A percentile compares a stretch with the other conserved stretches of the same genome.
Conservation (phyloP, 1,140 invertebrate genomes). For the Plutomurus gul region DNA sequence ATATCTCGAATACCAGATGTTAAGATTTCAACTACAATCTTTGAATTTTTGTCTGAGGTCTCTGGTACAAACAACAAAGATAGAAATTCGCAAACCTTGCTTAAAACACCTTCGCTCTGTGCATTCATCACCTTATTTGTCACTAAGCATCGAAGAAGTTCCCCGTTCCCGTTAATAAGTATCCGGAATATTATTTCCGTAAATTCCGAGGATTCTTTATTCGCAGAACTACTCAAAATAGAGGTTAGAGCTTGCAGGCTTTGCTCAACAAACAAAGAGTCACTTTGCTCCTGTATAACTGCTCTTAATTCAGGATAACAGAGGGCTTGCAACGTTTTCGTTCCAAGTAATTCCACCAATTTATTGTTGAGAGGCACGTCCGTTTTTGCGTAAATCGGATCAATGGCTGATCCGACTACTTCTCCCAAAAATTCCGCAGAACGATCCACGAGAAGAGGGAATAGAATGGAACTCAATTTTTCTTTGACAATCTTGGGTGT, state of each 20-base stretch:
- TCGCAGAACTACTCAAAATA: background rate
- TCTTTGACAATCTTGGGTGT: slow-evolving; percentile 4
- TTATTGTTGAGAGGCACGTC: slow-evolving; percentile 39
- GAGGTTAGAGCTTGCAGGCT: slow-evolving; percentile 31
- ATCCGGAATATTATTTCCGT: slow-evolving; percentile 22
- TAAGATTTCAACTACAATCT: background rate
- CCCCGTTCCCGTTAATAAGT: slow-evolving; percentile 31
- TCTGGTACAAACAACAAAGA: slow-evolving; percentile 12
- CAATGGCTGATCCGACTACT: slow-evolving; percentile 32
- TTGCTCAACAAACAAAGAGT: slow-evolving; percentile 43
- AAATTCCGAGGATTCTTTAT: background rate
- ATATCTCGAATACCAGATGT: slow-evolving; percentile 19
- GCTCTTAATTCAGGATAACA: slow-evolving; percentile 34
- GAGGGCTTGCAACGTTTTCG: slow-evolving; percentile 34
- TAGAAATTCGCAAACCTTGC: slow-evolving; percentile 35
- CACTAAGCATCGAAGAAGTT: slow-evolving; percentile 19
- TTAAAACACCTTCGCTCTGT: slow-evolving; percentile 40
- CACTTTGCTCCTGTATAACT: slow-evolving; percentile 26
- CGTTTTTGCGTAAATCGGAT: slow-evolving; percentile 34
- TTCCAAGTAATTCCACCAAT: slow-evolving; percentile 34
- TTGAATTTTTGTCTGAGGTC: slow-evolving; percentile 24
- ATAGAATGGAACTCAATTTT: slow-evolving; percentile 60
- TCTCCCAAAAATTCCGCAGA: slow-evolving; percentile 47
- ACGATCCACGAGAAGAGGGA: slow-evolving; percentile 70
- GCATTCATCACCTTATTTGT: slow-evolving; percentile 32